Conservation (phyloP, 2,113 vertebrate species). For the Leucoraja erinaceus region DNA sequence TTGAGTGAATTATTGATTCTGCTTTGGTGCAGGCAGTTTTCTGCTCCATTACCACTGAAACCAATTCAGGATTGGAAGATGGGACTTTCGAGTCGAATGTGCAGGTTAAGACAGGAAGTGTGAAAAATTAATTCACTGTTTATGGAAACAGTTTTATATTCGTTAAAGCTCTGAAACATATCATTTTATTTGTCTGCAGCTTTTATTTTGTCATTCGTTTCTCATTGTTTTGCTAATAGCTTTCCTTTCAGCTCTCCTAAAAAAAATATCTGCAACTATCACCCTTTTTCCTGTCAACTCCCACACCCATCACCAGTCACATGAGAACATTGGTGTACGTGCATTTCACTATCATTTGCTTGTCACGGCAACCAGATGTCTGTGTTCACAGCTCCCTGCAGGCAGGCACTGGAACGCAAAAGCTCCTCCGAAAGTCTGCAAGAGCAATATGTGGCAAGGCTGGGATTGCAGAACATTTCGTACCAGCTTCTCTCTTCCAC, state of each 20-base stretch:
- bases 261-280: conserved; percentile 12
- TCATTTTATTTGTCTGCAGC: neutral
- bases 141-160: neutral
- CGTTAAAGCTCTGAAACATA: neutral
- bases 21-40: too few species aligned
- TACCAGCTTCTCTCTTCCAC: neutral
- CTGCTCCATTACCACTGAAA: neutral
- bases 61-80: neutral
- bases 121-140: neutral
- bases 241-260: neutral
- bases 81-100: neutral
- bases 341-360: conserved; percentile 33
- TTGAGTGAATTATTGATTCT: neutral
- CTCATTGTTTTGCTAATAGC: neutral
- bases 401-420: neutral
- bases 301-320: conserved; percentile 16
- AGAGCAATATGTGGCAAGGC: neutral
- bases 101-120: neutral
- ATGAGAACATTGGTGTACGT: conserved; percentile 1
- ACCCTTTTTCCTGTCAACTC: conserved; percentile 19
- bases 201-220: neutral
- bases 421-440: neutral
- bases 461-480: conserved; percentile 13
- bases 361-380: conserved; percentile 34
- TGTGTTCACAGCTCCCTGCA: conserved; percentile 8